Evolutionary conservation across 2,888 invertebrate species (phyloP).

Genomic region (Drosophila anceps): DNA sequence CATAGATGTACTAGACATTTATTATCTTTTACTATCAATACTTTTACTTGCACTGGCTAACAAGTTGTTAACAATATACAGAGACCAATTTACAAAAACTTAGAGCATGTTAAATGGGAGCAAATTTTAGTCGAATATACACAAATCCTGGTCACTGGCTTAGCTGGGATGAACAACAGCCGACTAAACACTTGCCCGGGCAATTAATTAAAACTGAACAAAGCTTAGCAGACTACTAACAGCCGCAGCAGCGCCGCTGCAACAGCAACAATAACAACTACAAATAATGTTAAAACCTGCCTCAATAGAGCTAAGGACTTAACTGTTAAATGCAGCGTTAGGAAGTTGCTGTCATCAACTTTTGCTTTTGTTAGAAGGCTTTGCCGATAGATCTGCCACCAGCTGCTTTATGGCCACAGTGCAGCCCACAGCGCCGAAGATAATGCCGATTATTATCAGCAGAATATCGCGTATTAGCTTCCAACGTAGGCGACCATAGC

Average conservation of each 20-base stretch:
- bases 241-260: constrained; percentile 17
- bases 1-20: background rate
- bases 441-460: constrained; percentile 54
- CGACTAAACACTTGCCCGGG: constrained; percentile 53
- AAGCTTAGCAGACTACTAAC: constrained; percentile 36
- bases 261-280: background rate
- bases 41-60: background rate
- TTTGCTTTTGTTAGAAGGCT: constrained; percentile 31
- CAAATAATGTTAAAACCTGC: constrained; percentile 32
- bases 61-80: background rate
- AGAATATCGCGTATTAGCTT: constrained; percentile 56
- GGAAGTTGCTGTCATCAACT: constrained; percentile 2
- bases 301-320: constrained; percentile 21
- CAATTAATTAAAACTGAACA: constrained; percentile 82
- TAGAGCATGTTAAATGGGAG: background rate
- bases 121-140: background rate
- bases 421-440: constrained; percentile 63
- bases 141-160: constrained; percentile 31
- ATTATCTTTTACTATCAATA: background rate
- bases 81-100: background rate
- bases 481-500: constrained; percentile 62
- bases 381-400: constrained; percentile 49
- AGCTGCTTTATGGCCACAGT: constrained; percentile 56
- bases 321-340: constrained; percentile 21
- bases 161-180: constrained; percentile 38